phyloP scores from a whole-genome alignment of 2,888 invertebrate genomes.

The Tineola bisselliella region DNA sequence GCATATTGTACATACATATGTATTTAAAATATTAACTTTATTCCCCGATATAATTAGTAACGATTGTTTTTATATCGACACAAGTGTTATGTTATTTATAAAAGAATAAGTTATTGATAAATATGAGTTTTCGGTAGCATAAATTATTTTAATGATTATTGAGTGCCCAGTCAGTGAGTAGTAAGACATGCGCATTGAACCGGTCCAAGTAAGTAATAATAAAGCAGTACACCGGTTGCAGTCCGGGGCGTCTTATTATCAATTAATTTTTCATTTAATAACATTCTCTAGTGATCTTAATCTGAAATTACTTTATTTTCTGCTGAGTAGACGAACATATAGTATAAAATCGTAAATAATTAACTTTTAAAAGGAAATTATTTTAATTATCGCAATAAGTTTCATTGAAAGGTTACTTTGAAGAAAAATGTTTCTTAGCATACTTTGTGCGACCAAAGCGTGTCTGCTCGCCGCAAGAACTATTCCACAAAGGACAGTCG shows the following conservation, averaged over 20 bases:
- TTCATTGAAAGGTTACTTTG: neutral
- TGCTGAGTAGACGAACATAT: neutral
- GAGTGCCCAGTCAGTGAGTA: neutral
- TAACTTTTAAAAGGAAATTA: too few relatives aligned
- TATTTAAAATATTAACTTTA: too few relatives aligned
- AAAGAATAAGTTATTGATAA: too few relatives aligned
- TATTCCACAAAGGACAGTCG: conserved; percentile 15
- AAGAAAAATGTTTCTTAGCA: neutral
- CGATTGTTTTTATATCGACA: too few relatives aligned
- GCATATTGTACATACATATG: too few relatives aligned
- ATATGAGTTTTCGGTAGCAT: neutral
- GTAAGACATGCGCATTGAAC: neutral
- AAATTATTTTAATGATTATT: neutral
- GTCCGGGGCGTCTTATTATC: neutral
- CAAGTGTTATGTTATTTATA: too few relatives aligned
- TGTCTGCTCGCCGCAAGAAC: neutral
- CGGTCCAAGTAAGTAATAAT: conserved; percentile 1
- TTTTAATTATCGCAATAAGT: neutral
- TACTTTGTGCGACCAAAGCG: neutral
- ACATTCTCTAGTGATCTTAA: neutral
- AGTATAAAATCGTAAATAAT: too few relatives aligned
- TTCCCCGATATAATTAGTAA: too few relatives aligned
- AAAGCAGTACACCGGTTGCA: neutral
- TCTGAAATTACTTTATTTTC: conserved; percentile 3
- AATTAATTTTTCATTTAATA: conserved; percentile 8